phyloP scores from a whole-genome alignment of 2,113 vertebrate genomes.

The Sarotherodon lohbergeri region DNA sequence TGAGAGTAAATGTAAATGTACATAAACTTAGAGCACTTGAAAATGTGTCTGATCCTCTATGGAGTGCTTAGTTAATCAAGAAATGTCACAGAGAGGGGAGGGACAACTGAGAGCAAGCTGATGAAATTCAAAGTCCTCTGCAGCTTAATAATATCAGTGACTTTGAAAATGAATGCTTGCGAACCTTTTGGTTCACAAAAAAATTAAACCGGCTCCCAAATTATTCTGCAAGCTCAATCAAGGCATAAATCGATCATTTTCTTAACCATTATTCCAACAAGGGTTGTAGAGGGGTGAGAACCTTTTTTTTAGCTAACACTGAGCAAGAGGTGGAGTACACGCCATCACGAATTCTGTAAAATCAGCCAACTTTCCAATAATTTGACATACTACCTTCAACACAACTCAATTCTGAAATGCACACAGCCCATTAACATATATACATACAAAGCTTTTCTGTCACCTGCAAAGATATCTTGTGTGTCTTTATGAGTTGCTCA shows the following conservation, averaged over 20 bases:
- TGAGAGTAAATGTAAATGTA: not conserved
- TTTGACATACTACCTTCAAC: not conserved
- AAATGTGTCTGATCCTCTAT: not conserved
- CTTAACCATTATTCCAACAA: not conserved
- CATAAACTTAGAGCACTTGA: not conserved
- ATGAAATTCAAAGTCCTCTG: not conserved
- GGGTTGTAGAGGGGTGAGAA: not conserved
- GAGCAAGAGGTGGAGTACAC: not conserved
- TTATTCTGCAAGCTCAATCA: not conserved
- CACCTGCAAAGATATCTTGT: not conserved
- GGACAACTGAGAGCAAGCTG: not conserved
- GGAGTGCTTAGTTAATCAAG: not conserved
- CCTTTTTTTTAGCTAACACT: not conserved
- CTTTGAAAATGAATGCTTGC: not conserved
- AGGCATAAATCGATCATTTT: not conserved
- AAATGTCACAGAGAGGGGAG: not conserved
- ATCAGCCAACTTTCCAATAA: not conserved
- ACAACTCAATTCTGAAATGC: not conserved
- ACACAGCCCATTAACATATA: not conserved
- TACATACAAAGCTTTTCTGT: not conserved
- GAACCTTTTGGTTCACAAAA: not conserved
- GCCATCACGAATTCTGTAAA: not conserved
- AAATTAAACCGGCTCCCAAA: not conserved
- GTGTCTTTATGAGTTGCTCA: not conserved
- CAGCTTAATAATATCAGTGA: not conserved